Evolutionary conservation across 2,888 invertebrate species (phyloP), one percentile per base, ranked within the genome.

Genomic region (Trachelus stipa): DNA sequence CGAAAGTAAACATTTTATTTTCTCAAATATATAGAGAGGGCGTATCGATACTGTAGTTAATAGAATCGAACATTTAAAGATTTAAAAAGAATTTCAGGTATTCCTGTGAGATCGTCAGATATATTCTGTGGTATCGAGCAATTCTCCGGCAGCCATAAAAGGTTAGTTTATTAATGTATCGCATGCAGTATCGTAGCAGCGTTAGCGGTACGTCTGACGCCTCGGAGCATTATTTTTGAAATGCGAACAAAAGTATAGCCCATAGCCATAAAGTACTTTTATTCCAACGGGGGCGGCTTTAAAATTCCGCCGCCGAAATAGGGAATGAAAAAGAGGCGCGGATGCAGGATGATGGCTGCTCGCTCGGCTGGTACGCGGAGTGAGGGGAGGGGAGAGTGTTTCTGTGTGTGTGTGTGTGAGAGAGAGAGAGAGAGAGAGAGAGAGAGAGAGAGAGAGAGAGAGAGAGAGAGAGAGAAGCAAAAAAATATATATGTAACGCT

Each of bases 231-330:
- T 86, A 86, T 86, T 87, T 88, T 87, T 82, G 78, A 81, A 79
- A 82, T 82, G 83, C 78, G 84, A 84, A 79, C 85, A 82, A 79
- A 81, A 81, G 73, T 78, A 75, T 33, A 77, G 78, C 82, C 81
- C 81, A 82, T 82, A 82, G 84, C 84, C 84, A 88, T 89, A 89
- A 89, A 89, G 83, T 83, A 85, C 86, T 88, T 89, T 89, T 89
- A 89, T 89, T 87, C 85, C 88, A 79, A 81, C 81, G 81, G 56
- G 84, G 79, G 85, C 82, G 81, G 85, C 85, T 88, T 88, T 87
- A 87, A 88, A 89, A 89, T 89, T 87, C 86, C 81, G 79, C 84
- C 85, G 81, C 82, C 81, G 82, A 84, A 87, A 87, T 84, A 84
- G 78, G 73, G 76, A 76, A 73, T 69, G 34, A 73, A 73, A 56